Conservation (phyloP, 2,888 invertebrate genomes). For the Drosophila prostipennis region DNA sequence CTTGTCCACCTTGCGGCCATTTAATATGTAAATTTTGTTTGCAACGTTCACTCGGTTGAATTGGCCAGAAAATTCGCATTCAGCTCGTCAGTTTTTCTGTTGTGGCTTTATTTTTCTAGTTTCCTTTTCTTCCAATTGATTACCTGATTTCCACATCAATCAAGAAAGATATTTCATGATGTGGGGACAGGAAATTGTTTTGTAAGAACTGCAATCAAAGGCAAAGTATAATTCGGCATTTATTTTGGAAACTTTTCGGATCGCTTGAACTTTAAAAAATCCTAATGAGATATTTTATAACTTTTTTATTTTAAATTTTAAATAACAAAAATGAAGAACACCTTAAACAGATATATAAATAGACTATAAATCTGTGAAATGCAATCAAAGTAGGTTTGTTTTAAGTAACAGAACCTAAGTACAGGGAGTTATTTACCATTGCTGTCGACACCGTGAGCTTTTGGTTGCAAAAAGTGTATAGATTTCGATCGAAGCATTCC, state of each 20-base stretch:
- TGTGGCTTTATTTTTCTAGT: constrained; percentile 38
- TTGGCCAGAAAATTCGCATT: constrained; percentile 10
- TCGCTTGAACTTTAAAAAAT: too few species aligned
- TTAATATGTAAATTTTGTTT: constrained; percentile 65
- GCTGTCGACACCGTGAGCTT: neutral
- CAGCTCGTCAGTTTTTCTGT: constrained; percentile 15
- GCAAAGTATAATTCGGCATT: neutral
- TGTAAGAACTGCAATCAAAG: neutral
- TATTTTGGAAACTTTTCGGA: too few species aligned
- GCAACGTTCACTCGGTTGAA: constrained; percentile 10
- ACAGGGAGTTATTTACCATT: neutral
- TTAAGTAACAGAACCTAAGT: neutral
- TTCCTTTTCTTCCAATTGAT: constrained; percentile 70
- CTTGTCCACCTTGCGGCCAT: constrained; percentile 43
- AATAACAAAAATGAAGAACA: too few species aligned
- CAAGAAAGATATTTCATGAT: constrained; percentile 55
- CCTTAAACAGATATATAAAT: too few species aligned
- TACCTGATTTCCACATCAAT: constrained; percentile 73
- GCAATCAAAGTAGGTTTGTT: neutral
- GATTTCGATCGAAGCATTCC: neutral
- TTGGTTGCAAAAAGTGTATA: neutral
- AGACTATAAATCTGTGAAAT: neutral
- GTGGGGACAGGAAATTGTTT: constrained; percentile 13
- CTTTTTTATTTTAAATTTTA: too few species aligned
- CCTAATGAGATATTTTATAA: too few species aligned